Evolutionary conservation across 2,797 vertebrate genomes (phyloP), one percentile per base, ranked within the genome.

Genomic region (Tenualosa thibaudeaui): DNA sequence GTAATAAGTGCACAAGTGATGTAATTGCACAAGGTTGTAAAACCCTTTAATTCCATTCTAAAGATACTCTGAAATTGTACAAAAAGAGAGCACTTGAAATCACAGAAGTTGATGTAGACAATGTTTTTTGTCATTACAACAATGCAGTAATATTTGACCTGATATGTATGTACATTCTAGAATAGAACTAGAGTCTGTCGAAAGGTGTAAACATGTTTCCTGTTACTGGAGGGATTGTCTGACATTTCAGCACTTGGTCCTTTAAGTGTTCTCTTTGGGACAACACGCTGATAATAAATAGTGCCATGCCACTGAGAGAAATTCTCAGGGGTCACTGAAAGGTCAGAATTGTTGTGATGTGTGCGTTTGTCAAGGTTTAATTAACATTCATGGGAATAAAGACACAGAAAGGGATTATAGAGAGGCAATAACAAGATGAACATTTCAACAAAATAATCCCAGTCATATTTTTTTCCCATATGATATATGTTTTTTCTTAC

Each of bases 381-480:
- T 78, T 40, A 46, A 46, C 71, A 46, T 78, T 78, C 37, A 78
- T 22, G 71, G 71, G 71, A 78, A 46, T 78, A 78, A 78, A 2
- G 40, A 78, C 17, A 68, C 1, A 22, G 71, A 46, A 78, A 46
- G 17, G 19, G 2, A 46, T 7, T 7, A 40, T 46, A 46, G 5
- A 78, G 71, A 78, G 71, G 46, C 71, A 46, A 43, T 19, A 22
- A 17, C 19, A 17, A 46, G 5, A 78, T 37, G 12, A 37, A 71
- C 13, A 37, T 46, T 17, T 78, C 68, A 75, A n/a, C n/a, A 26
- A 75, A 37, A 75, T 17, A 15, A 43, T 2, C 31, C 13, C 17
- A 22, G 17, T 46, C 10, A 8, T 46, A 4, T 46, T 78, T 78
- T 78, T 17, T 40, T 78, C 40, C 71, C 37, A 78, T 40, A 78